These are phyloP conservation scores for Apotomis turbidana DNA, from an alignment of 2,888 invertebrate genomes.

Conservation along the genomic window DNA sequence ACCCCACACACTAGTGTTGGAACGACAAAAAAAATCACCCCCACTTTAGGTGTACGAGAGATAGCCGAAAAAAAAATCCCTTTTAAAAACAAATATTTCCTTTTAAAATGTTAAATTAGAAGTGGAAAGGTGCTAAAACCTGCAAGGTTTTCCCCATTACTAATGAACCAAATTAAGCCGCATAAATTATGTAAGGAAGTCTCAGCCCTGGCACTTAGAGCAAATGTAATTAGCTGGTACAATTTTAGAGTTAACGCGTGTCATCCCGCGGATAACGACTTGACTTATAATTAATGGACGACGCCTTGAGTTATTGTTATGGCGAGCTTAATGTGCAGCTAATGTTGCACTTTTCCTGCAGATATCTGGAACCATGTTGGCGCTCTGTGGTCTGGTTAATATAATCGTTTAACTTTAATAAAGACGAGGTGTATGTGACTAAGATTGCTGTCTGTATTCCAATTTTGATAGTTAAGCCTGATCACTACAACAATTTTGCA, in stretches of 20 bases:
- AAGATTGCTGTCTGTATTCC: no score
- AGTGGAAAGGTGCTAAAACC: no score
- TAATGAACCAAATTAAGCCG: not conserved
- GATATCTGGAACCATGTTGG: constrained; percentile 14
- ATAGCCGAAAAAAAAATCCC: no score
- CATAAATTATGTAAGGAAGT: not conserved
- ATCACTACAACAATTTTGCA: no score
- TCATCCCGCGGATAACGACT: constrained; percentile 69
- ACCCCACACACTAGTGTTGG: no score
- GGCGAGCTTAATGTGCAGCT: constrained; percentile 47
- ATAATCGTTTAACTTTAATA: not conserved
- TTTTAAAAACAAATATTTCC: no score
- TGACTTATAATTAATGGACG: constrained; percentile 69
- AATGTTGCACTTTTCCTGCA: constrained; percentile 37
- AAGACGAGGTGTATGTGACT: no score
- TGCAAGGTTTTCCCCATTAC: no score
- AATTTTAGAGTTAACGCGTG: constrained; percentile 73
- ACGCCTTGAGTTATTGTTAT: constrained; percentile 62
- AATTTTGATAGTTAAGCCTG: no score
- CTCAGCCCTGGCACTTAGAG: constrained; percentile 41
- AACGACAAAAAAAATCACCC: no score
- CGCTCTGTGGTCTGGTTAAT: not conserved
- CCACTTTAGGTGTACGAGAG: no score
- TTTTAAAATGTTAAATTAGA: no score
- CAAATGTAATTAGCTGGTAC: constrained; percentile 72